Percentiles rank a stretch among this genome's conserved stretches.
phyloP scores from a whole-genome alignment of 2,888 invertebrate genomes.

The Criorhina ranunculi region DNA sequence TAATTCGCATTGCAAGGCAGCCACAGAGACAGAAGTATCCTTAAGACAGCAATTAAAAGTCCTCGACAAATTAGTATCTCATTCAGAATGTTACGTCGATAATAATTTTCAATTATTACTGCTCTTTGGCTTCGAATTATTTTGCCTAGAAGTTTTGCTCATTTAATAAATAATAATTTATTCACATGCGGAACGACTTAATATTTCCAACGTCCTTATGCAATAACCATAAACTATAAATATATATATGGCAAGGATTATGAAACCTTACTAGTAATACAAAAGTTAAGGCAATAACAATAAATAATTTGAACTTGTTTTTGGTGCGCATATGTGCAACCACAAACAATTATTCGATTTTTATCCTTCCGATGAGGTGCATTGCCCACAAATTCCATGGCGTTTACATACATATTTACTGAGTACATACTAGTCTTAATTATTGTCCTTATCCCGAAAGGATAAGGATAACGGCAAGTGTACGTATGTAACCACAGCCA shows the following conservation, averaged over 20 bases:
- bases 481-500: constrained; percentile 23
- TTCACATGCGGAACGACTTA: constrained; percentile 67
- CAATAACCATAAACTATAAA: constrained; percentile 75
- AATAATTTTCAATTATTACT: constrained; percentile 69
- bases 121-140: constrained; percentile 49
- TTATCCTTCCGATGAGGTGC: constrained; percentile 75
- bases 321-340: constrained; percentile 72
- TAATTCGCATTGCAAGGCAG: constrained; percentile 9
- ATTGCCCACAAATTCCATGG: constrained; percentile 58
- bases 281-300: constrained; percentile 73
- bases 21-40: constrained; percentile 25
- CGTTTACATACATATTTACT: constrained; percentile 6
- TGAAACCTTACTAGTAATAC: constrained; percentile 9
- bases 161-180: constrained; percentile 71
- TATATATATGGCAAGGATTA: constrained; percentile 69
- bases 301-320: constrained; percentile 71
- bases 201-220: constrained; percentile 59
- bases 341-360: constrained; percentile 76
- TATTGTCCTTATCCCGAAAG: constrained; percentile 29
- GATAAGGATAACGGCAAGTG: constrained; percentile 21
- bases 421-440: constrained; percentile 31
- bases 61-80: constrained; percentile 47
- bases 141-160: constrained; percentile 52
- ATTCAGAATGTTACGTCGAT: constrained; percentile 48
- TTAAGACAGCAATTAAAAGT: constrained; percentile 51